A percentile compares a stretch with the other conserved stretches of the same genome.
phyloP scores from a whole-genome alignment of 2,888 invertebrate species.

The Yponomeuta sedellus region DNA sequence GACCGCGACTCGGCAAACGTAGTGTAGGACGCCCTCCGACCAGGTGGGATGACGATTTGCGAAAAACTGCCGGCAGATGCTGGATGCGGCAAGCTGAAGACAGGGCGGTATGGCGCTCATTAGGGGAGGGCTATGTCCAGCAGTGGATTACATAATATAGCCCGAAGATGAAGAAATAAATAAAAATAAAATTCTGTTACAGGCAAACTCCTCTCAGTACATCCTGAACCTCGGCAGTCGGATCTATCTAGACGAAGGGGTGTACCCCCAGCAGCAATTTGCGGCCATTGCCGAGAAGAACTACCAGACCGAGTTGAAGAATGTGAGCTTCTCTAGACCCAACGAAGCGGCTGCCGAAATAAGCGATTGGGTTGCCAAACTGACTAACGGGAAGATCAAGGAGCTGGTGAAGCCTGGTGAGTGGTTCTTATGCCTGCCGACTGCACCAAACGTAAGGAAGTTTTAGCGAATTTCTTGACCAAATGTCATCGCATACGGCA shows the following conservation, averaged over 20 bases:
- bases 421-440: conserved; percentile 13
- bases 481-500: too few relatives aligned
- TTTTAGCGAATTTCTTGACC: too few relatives aligned
- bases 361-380: conserved; percentile 86
- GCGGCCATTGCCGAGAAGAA: conserved; percentile 76
- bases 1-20: too few relatives aligned
- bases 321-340: conserved; percentile 79
- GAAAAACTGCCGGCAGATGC: too few relatives aligned
- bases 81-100: too few relatives aligned
- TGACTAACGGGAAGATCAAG: conserved; percentile 84
- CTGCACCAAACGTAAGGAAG: too few relatives aligned
- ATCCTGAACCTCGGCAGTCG: conserved; percentile 79
- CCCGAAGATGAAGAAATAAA: too few relatives aligned
- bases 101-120: too few relatives aligned
- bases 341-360: conserved; percentile 76
- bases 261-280: conserved; percentile 77
- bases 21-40: too few relatives aligned
- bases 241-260: conserved; percentile 76
- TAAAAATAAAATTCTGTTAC: conserved; percentile 21
- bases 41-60: too few relatives aligned
- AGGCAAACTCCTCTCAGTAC: conserved; percentile 66
- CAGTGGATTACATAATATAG: too few relatives aligned
- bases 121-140: too few relatives aligned
- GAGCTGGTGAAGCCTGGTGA: conserved; percentile 79
- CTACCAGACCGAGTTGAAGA: conserved; percentile 81